A percentile compares a stretch with the other conserved stretches of the same genome.
Conservation (phyloP, 2,888 invertebrate genomes). For the Drosophila acutilabella region DNA sequence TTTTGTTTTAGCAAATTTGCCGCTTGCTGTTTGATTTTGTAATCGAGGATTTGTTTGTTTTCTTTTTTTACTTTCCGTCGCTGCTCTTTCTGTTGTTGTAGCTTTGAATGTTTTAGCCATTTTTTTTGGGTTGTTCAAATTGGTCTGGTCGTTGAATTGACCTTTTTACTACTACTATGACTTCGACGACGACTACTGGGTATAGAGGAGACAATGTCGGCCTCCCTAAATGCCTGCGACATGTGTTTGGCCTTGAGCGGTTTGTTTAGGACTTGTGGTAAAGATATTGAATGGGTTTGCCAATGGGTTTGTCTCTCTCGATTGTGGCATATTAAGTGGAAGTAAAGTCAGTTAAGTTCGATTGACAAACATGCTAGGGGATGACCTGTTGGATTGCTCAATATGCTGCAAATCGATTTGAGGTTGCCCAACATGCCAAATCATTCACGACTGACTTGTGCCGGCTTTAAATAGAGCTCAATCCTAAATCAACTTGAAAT, state of each 20-base stretch:
- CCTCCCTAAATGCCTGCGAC: slow-evolving; percentile 55
- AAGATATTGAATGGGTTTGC: slow-evolving; percentile 31
- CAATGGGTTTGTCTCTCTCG: slow-evolving; percentile 9
- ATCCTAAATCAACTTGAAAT: slow-evolving; percentile 10
- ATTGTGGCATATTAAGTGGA: slow-evolving; percentile 16
- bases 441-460: slow-evolving; percentile 11
- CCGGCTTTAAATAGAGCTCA: slow-evolving; percentile 8
- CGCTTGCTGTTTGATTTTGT: slow-evolving; percentile 77
- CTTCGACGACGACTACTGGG: slow-evolving; percentile 28
- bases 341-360: slow-evolving; percentile 25
- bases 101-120: slow-evolving; percentile 55
- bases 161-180: slow-evolving; percentile 61
- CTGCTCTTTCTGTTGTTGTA: slow-evolving; percentile 19
- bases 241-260: slow-evolving; percentile 81
- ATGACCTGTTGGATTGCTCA: slow-evolving; percentile 57
- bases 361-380: slow-evolving; percentile 31
- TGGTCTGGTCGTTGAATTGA: slow-evolving; percentile 77
- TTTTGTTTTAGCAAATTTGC: slow-evolving; percentile 51
- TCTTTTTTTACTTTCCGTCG: slow-evolving; percentile 31
- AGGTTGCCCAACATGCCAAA: slow-evolving; percentile 16
- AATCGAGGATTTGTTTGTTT: slow-evolving; percentile 80
- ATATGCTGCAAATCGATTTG: slow-evolving; percentile 45
- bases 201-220: slow-evolving; percentile 13
- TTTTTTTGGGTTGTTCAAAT: slow-evolving; percentile 61
- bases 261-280: slow-evolving; percentile 67